These are phyloP conservation scores for Drosophila infuscata DNA, from an alignment of 2,888 invertebrate species.

Conservation along the genomic window DNA sequence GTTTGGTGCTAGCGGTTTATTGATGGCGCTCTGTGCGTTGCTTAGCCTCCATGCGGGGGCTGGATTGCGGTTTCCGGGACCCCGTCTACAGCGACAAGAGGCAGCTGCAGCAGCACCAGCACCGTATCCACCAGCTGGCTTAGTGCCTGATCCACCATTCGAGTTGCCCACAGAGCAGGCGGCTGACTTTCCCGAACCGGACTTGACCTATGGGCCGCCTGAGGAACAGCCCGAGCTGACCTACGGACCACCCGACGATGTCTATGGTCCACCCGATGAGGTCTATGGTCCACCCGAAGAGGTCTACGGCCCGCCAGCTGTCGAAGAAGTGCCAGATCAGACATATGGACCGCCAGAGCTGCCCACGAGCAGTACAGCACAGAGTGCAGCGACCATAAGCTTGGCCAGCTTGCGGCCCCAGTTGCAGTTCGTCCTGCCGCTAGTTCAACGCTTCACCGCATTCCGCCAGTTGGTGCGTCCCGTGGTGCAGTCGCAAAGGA, in stretches of 20 bases:
- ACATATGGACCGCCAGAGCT: conserved; percentile 48
- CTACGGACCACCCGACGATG: conserved; percentile 74
- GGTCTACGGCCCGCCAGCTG: conserved; percentile 43
- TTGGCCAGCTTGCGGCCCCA: conserved; percentile 65
- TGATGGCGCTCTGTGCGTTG: conserved; percentile 38
- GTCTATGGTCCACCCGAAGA: conserved; percentile 56
- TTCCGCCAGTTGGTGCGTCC: conserved; percentile 69
- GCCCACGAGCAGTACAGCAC: conserved; percentile 39
- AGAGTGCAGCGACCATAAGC: conserved; percentile 67
- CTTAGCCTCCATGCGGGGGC: conserved; percentile 23
- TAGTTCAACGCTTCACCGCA: conserved; percentile 64
- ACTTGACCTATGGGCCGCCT: conserved; percentile 73
- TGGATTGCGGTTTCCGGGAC: conserved; percentile 74
- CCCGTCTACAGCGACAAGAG: conserved; percentile 71
- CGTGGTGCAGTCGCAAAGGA: conserved; percentile 42
- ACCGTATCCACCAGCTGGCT: conserved; percentile 81
- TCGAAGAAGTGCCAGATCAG: conserved; percentile 46
- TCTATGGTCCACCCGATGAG: conserved; percentile 66
- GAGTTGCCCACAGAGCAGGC: conserved; percentile 76
- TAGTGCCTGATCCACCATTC: conserved; percentile 77
- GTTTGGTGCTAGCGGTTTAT: conserved; percentile 35
- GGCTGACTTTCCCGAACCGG: conserved; percentile 62
- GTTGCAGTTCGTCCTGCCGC: conserved; percentile 69
- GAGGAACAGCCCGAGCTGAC: conserved; percentile 64
- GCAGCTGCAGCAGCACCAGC: conserved; percentile 36